Conservation (phyloP, 2,797 vertebrate species). For the Peromyscus attwateri region DNA sequence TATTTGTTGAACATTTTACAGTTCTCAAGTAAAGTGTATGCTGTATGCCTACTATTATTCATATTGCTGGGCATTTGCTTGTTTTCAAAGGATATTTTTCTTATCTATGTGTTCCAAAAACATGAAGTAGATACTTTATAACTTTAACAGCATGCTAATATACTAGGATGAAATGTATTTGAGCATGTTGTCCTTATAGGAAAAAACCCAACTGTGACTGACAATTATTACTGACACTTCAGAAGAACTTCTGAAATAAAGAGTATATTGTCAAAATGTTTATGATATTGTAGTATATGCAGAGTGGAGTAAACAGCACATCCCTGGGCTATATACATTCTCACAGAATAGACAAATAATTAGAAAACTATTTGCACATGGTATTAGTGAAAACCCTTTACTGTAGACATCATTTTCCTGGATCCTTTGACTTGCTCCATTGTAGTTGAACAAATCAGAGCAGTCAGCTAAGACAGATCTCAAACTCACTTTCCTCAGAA, state of each 20-base stretch:
- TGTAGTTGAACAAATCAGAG: constrained; percentile 24
- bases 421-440: background rate
- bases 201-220: background rate
- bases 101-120: background rate
- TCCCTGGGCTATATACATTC: background rate
- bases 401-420: background rate
- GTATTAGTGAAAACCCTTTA: background rate
- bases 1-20: background rate
- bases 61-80: background rate
- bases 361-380: background rate
- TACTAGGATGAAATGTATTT: background rate
- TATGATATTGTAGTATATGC: background rate
- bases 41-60: background rate
- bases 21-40: background rate
- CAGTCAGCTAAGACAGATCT: background rate
- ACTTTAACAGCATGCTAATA: background rate
- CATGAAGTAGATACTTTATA: background rate
- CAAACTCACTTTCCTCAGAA: background rate
- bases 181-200: background rate
- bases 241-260: constrained; percentile 33
- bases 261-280: background rate
- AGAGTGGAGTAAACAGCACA: background rate
- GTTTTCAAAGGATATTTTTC: background rate
- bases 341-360: background rate
- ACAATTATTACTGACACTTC: background rate